Evolutionary conservation across 2,113 vertebrate genomes (phyloP), one percentile per base, ranked within the genome.

Genomic region (Stegastes partitus): DNA sequence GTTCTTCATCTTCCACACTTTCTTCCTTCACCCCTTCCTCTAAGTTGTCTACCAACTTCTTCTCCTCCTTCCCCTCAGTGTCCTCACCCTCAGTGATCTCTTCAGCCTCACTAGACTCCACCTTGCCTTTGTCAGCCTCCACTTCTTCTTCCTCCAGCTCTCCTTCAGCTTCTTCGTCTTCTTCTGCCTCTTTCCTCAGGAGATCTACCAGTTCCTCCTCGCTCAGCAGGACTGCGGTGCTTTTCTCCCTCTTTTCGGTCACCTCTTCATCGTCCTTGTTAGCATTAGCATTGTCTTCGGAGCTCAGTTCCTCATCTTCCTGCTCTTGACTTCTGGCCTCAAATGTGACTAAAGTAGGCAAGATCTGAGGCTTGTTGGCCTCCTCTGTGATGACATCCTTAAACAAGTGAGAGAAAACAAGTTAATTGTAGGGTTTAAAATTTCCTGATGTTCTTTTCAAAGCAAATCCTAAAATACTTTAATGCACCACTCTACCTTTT

Each of bases 151-250:
- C 79, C 65, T 83, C 47, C 9, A 77, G 26, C 39, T 56, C 66
- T 42, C 31, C 59, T 67, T 81, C 80, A 55, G 42, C 73, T 49
- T 83, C 87, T 25, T 90, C 75, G n/a, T 90, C 90, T 23, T 91
- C 84, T n/a, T 88, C 80, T 53, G 82, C 87, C 31, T 80, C 92
- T 82, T 85, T 89, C 63, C 78, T 90, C 23, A 93, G 78, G 37
- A 94, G 89, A 18, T 87, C 78, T 1, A 77, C 79, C 57, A 95
- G 63, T 67, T 92, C 91, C 45, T 93, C 91, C 22, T 94, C 90
- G 45, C 92, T 94, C 68, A 94, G 25, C 44, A 95, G 83, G 31
- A 94, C 84, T 7, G 93, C 90, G 11, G 72, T 47, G 55, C 73
- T 79, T 71, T 85, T 82, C 18, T 80, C 74, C 3, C 62, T 82